These are phyloP conservation scores for Drosophila bocki DNA, from an alignment of 1,140 invertebrate species.

Conservation along the genomic window DNA sequence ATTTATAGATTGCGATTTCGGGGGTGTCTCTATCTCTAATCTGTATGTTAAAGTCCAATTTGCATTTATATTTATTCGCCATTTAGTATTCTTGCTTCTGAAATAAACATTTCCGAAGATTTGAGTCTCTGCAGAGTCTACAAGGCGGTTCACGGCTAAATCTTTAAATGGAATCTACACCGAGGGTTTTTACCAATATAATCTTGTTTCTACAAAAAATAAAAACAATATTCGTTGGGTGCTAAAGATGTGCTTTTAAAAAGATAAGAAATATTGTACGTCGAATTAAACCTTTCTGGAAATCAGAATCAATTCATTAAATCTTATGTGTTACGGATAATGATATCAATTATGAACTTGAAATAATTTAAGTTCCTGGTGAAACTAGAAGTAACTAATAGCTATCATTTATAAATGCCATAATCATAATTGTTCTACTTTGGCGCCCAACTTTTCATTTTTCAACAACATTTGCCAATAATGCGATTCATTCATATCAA, in stretches of 20 bases:
- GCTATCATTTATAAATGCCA: not conserved
- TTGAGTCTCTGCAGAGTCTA: constrained; percentile 25
- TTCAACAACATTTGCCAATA: constrained; percentile 12
- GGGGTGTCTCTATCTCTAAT: constrained; percentile 37
- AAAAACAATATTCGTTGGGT: not conserved
- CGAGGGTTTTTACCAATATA: not conserved
- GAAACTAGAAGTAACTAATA: not conserved
- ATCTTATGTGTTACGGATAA: not conserved
- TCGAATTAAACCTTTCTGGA: not conserved
- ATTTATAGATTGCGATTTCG: constrained; percentile 45
- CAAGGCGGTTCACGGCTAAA: constrained; percentile 21
- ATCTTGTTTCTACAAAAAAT: not conserved
- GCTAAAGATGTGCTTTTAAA: not conserved
- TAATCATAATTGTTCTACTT: not conserved
- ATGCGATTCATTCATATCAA: constrained; percentile 21
- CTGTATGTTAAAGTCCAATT: constrained; percentile 46
- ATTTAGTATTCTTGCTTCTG: constrained; percentile 28
- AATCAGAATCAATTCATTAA: not conserved
- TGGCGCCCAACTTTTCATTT: not conserved
- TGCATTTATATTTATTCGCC: constrained; percentile 40
- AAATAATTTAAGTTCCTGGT: not conserved
- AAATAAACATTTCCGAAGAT: constrained; percentile 43
- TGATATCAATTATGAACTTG: not conserved
- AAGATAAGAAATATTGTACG: not conserved
- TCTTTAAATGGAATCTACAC: constrained; percentile 3